phyloP scores from a whole-genome alignment of 2,797 vertebrate genomes.

The Parauchenoglanis ngamensis region DNA sequence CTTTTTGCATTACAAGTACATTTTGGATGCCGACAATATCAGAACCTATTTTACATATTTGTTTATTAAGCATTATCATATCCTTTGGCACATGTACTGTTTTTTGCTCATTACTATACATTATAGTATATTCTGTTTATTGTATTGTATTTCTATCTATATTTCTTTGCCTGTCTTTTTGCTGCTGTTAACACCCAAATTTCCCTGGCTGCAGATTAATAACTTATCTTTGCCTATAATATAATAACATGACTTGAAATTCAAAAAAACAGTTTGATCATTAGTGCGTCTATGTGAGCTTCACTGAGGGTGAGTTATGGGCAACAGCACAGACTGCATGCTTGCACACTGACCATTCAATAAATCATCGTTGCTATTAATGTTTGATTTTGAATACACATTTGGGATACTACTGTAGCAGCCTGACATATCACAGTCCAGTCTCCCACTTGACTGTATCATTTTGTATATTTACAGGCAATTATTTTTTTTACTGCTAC shows the following conservation, averaged over 20 bases:
- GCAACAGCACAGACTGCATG: background rate
- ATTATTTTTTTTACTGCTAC: background rate
- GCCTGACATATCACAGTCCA: background rate
- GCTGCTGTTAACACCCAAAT: too few species aligned
- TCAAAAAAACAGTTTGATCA: background rate
- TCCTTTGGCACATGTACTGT: too few species aligned
- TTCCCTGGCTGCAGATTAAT: too few species aligned
- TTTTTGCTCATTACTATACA: too few species aligned
- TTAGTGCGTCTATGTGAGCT: background rate
- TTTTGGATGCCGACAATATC: too few species aligned
- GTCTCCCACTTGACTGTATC: background rate
- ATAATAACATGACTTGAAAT: background rate
- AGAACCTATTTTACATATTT: too few species aligned
- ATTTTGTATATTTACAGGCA: slow-evolving; percentile 4
- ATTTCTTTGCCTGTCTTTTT: too few species aligned
- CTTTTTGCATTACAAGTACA: too few species aligned
- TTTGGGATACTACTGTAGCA: background rate
- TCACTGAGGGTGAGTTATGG: background rate
- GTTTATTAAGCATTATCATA: too few species aligned
- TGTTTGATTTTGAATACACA: background rate
- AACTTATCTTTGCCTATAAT: background rate
- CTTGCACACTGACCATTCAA: background rate
- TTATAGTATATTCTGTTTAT: too few species aligned
- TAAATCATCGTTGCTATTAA: background rate
- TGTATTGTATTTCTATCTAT: too few species aligned